Base-by-base conservation (phyloP, 23 tunicate species). In the Diplosoma virens region DNA sequence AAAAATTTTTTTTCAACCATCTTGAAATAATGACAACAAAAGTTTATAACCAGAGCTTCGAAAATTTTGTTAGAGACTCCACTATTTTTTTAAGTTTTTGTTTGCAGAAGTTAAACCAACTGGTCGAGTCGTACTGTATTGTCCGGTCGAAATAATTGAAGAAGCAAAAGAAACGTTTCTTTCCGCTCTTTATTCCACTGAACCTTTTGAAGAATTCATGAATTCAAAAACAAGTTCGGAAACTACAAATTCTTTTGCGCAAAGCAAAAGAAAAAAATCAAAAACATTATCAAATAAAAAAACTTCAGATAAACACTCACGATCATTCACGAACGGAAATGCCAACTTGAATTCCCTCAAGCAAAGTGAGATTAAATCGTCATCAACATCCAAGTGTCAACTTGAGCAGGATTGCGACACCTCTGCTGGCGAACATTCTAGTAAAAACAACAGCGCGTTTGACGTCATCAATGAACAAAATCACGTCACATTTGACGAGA, bases 131-230 rank as follows among this genome's bases (percentile, higher is more conserved):
- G 92, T 60, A 16, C 47, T 86, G 14, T 86, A 86, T 48, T 76
- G 84, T 41, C 75, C 75, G n/a, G 68, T n/a, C 47, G 33, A 47
- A 24, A 80, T 59, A 3, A 80, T 86, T 1, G 7, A 25, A 3
- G 75, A 58, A 1, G 84, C 92, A 20, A 78, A 48, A 60, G 14
- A 61, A 30, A 86, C 92, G 2, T 86, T 86, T 71, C 29, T 86
- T 21, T 21, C 66, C 53, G 92, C 80, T 1, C 21, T 79, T 59
- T 14, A 45, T 36, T 58, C 79, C 0, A 17, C 11, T 1, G 74
- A 67, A 7, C 36, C 74, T 34, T 34, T 67, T 35, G 74, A 37
- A 35, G 24, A 37, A 7, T 26, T 61, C 7, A 4, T 61, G 6
- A n/a, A 61, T 17, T 11, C 17, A 55, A 55, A n/a, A 55, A 18